Evolutionary conservation across 2,113 vertebrate genomes (phyloP), one percentile per base, ranked within the genome.

Genomic region (Etheostoma cragini): DNA sequence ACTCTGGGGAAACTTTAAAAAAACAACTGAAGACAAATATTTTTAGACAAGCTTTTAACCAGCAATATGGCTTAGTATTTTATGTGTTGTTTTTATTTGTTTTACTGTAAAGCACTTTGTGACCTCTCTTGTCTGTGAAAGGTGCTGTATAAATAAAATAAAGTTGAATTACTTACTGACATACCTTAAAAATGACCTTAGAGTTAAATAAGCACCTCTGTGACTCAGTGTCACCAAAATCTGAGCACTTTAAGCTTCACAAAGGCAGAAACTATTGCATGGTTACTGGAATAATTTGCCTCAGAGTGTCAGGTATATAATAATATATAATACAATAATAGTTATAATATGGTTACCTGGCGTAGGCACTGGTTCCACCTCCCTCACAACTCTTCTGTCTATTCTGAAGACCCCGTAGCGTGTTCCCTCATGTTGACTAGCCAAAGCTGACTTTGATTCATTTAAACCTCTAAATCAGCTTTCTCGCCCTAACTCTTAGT

Each of bases 371-470:
- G 24, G 8, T 26, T 62, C 35, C 3, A 6, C 72, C 54, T 46
- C 0, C 22, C 60, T 52, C 47, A 21, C 21, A 68, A n/a, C 52
- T 75, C 52, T 61, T 80, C 53, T 16, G 42, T 76, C 69, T 61
- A 4, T 42, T 78, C 61, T 62, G 14, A 70, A 72, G 33, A 80
- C 46, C 45, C 19, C 33, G 60, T 33, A 26, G 49, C 3, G 4
- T 30, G 60, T 42, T 54, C 21, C 54, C 16, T 79, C 53, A 53
- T 65, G 65, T 61, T 17, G 3, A 77, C 21, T 46, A 76, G 52
- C 45, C 38, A 30, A 73, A 76, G 77, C 58, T 12, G 26, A 75
- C 77, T 88, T 77, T 83, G 71, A 89, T 86, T 87, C 22, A 81
- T 87, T 88, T 79, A 75, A 83, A 87, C 62, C 69, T 88, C 45